Percentiles rank a stretch among this genome's conserved stretches.
These are phyloP conservation scores for Synanthedon myopaeformis DNA, from an alignment of 2,888 invertebrate genomes.

Conservation along the genomic window DNA sequence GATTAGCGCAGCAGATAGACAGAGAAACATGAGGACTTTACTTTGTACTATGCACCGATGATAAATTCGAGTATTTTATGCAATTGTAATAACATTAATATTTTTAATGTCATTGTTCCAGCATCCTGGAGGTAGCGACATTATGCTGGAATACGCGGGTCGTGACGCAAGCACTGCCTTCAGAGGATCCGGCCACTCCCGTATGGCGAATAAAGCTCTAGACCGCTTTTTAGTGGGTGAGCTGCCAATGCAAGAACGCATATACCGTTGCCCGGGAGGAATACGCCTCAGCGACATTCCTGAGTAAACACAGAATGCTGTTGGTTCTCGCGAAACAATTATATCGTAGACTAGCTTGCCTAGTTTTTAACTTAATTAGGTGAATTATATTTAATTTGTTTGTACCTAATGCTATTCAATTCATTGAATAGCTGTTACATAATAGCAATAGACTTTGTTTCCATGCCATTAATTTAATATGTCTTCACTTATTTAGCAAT, in stretches of 20 bases:
- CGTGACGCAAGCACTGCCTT: constrained; percentile 87
- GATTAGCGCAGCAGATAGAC: too few species aligned
- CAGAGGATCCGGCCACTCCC: constrained; percentile 82
- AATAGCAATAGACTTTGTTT: too few species aligned
- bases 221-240: constrained; percentile 82
- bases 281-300: constrained; percentile 71
- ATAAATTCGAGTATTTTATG: too few species aligned
- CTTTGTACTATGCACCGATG: too few species aligned
- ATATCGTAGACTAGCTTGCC: background rate
- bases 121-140: constrained; percentile 88
- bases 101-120: constrained; percentile 32
- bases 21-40: too few species aligned
- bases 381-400: too few species aligned
- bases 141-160: constrained; percentile 87
- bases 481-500: background rate
- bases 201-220: constrained; percentile 73
- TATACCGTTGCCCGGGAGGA: constrained; percentile 76
- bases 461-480: background rate
- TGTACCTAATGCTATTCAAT: too few species aligned
- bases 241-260: constrained; percentile 78
- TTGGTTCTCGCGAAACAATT: background rate
- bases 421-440: too few species aligned
- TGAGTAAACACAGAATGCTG: constrained; percentile 30
- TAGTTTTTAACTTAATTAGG: too few species aligned
- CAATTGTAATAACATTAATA: too few species aligned